phyloP scores from a whole-genome alignment of 1,140 invertebrate genomes.

The Diorhabda elongata region DNA sequence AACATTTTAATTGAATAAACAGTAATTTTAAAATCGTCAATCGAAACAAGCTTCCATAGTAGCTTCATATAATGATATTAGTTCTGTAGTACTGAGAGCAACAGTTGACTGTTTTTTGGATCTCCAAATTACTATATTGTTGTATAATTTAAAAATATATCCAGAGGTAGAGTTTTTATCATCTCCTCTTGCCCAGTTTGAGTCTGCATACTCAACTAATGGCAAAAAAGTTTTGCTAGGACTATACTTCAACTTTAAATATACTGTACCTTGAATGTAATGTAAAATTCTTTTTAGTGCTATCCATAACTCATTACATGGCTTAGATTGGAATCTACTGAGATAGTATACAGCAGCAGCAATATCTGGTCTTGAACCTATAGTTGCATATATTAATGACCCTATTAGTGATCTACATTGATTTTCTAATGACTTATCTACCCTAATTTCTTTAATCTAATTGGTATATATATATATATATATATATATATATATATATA shows the following conservation, averaged over 20 bases:
- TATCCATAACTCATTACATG: no score
- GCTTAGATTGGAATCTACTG: no score
- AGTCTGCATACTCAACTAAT: conserved; percentile 40
- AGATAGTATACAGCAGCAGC: no score
- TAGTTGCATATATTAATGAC: no score
- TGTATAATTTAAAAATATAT: conserved; percentile 38
- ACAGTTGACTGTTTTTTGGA: conserved; percentile 45
- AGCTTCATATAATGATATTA: conserved; percentile 45
- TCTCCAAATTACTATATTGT: conserved; percentile 42
- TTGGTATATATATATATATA: not conserved
- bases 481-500: no score
- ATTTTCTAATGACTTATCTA: no score
- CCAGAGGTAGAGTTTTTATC: conserved; percentile 39
- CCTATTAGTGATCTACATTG: no score
- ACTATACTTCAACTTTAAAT: conserved; percentile 4
- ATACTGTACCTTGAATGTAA: not conserved
- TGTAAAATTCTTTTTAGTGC: not conserved
- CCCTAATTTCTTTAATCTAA: not conserved
- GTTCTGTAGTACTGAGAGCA: conserved; percentile 48
- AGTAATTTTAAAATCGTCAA: conserved; percentile 38
- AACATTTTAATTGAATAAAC: conserved; percentile 23
- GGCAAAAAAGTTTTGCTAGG: conserved; percentile 26
- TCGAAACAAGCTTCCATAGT: conserved; percentile 43
- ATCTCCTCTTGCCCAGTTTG: conserved; percentile 36
- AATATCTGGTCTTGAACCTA: no score